Conservation (phyloP, 2,113 vertebrate species). For the Monarcha castaneiventris region DNA sequence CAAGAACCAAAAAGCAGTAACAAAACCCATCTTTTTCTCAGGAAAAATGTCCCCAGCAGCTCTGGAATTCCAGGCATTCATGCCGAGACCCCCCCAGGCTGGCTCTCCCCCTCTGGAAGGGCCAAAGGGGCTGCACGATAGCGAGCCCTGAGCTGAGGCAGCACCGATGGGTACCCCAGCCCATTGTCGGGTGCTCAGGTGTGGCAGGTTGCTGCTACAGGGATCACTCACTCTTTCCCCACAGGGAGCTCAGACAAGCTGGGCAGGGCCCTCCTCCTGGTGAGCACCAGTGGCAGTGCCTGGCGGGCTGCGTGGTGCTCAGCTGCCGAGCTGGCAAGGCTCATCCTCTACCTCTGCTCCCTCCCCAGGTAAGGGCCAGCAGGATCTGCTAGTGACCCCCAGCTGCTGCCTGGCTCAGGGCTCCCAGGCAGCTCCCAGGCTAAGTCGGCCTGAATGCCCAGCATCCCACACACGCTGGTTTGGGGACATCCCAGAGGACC, state of each 20-base stretch:
- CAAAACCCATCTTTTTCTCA: background rate
- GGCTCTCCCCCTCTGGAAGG: background rate
- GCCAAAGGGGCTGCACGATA: background rate
- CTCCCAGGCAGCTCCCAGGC: background rate
- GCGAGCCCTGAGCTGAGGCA: background rate
- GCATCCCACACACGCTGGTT: background rate
- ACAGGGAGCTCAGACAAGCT: constrained; percentile 83
- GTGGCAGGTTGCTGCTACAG: background rate
- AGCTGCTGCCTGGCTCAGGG: background rate
- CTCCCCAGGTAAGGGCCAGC: constrained; percentile 79
- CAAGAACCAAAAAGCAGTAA: background rate
- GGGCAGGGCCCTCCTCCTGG: constrained; percentile 82
- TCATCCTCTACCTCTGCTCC: constrained; percentile 82
- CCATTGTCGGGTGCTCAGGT: background rate
- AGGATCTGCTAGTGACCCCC: background rate
- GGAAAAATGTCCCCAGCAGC: background rate
- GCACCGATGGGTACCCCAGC: rapidly evolving
- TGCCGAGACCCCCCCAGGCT: rapidly evolving
- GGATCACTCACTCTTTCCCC: background rate
- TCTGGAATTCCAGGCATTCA: rapidly evolving
- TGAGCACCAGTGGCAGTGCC: constrained; percentile 74
- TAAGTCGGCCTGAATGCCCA: background rate
- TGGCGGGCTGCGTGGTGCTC: constrained; percentile 79
- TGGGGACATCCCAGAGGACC: background rate
- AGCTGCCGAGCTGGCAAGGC: constrained; percentile 69